Evolutionary conservation across 37 sponge, comb jelly and placozoan genomes (phyloP).

Genomic region (Dysidea cf. avara): DNA sequence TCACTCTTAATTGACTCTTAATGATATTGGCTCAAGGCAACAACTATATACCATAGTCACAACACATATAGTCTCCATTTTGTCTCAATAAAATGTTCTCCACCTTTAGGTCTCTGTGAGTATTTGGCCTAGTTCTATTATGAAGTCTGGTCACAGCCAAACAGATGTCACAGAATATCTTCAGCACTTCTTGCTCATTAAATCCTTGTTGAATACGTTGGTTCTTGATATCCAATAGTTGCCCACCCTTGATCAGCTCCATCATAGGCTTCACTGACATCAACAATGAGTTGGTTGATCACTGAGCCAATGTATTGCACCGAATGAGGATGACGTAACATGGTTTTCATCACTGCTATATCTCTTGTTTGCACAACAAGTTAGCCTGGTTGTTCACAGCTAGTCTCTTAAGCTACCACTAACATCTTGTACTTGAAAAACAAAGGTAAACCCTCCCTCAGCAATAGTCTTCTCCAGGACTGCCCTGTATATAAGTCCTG

Average conservation of each 20-base stretch:
- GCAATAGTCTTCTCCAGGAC: too few species aligned
- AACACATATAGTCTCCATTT: too few species aligned
- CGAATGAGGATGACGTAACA: constrained; percentile 47
- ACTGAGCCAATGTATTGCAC: constrained; percentile 58
- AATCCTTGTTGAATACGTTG: too few species aligned
- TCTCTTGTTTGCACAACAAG: constrained; percentile 79
- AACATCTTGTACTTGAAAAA: constrained; percentile 54
- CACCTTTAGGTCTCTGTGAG: constrained; percentile 91
- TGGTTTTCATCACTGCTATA: constrained; percentile 81
- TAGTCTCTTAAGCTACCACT: constrained; percentile 75
- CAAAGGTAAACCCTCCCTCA: constrained; percentile 88
- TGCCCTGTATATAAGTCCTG: too few species aligned
- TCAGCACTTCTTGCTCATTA: constrained; percentile 48
- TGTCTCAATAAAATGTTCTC: too few species aligned
- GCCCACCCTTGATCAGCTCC: constrained; percentile 66
- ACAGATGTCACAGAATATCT: constrained; percentile 70
- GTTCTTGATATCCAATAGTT: too few species aligned
- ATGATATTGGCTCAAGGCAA: too few species aligned
- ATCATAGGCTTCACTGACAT: constrained; percentile 68
- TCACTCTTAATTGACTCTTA: too few species aligned
- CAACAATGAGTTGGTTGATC: constrained; percentile 34
- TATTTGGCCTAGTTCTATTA: constrained; percentile 69
- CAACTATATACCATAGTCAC: too few species aligned
- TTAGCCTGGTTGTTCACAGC: constrained; percentile 82
- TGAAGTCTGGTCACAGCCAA: constrained; percentile 74